These are phyloP conservation scores for Ornithoptera alexandrae DNA, from an alignment of 2,888 invertebrate genomes.

Conservation along the genomic window DNA sequence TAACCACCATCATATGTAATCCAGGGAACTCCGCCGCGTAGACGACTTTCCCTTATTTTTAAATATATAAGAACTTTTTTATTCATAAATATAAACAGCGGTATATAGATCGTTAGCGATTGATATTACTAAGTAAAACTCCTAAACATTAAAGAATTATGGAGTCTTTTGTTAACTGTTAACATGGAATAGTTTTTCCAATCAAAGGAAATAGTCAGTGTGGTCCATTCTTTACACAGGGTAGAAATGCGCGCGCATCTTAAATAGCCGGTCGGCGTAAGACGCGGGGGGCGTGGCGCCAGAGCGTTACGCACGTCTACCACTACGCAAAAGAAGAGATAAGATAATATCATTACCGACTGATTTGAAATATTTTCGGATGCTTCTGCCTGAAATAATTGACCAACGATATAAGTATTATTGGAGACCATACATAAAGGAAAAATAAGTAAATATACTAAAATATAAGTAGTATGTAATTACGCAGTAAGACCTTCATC, in stretches of 20 bases:
- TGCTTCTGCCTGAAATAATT: constrained; percentile 26
- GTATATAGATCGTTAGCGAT: too few species aligned
- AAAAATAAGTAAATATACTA: background rate
- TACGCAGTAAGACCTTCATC: too few species aligned
- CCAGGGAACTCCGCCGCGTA: too few species aligned
- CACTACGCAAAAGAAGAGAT: constrained; percentile 61
- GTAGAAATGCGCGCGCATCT: constrained; percentile 73
- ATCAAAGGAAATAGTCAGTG: constrained; percentile 36
- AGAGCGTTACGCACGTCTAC: constrained; percentile 65
- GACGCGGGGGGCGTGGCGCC: constrained; percentile 70
- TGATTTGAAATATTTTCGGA: constrained; percentile 34
- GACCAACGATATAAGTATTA: constrained; percentile 5
- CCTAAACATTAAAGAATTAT: background rate
- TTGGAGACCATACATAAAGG: background rate
- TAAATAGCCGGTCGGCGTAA: constrained; percentile 50
- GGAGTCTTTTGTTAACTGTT: background rate
- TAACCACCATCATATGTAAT: too few species aligned
- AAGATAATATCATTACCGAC: constrained; percentile 49
- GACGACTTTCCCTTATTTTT: too few species aligned
- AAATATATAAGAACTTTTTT: too few species aligned
- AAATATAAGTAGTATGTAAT: background rate
- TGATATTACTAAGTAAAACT: background rate
- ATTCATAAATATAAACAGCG: too few species aligned
- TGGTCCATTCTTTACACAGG: constrained; percentile 58
- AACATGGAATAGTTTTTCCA: background rate